phyloP scores from a whole-genome alignment of 2,797 vertebrate species.

The Alectoris magna region DNA sequence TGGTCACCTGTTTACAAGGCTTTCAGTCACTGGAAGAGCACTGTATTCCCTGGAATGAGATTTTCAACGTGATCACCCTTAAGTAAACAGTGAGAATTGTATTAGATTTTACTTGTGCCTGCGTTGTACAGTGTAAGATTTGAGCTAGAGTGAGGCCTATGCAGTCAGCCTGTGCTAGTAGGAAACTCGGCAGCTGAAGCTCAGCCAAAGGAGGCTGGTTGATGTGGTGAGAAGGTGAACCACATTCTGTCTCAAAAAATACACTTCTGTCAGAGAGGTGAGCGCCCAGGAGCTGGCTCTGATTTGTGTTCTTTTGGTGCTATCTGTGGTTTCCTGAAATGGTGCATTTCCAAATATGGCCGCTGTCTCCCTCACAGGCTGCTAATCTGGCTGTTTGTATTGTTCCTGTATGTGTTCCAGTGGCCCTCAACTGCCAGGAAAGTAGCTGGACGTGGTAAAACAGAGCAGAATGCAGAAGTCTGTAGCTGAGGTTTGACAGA shows the following conservation, averaged over 20 bases:
- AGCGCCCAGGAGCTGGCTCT: background rate
- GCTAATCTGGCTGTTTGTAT: slow-evolving; percentile 10
- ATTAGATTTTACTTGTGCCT: background rate
- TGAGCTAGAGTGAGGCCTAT: background rate
- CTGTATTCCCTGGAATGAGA: background rate
- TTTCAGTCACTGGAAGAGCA: background rate
- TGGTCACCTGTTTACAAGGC: background rate
- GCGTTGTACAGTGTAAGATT: background rate
- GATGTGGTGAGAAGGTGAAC: background rate
- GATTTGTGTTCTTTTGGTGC: slow-evolving; percentile 23
- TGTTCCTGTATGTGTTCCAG: slow-evolving; percentile 21
- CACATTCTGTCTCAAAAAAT: background rate
- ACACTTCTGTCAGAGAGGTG: background rate
- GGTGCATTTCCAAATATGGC: slow-evolving; percentile 55
- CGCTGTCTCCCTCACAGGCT: background rate
- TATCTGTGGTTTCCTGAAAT: slow-evolving; percentile 47
- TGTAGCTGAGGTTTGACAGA: slow-evolving; percentile 21
- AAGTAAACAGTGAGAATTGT: background rate
- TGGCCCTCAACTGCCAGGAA: slow-evolving; percentile 45
- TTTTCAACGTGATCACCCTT: background rate
- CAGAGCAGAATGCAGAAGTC: slow-evolving; percentile 13
- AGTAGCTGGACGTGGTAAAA: slow-evolving; percentile 30
- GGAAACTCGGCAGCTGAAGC: background rate
- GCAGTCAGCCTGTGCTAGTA: background rate
- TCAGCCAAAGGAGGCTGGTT: background rate